Evolutionary conservation across 2,888 invertebrate genomes (phyloP), one percentile per base, ranked within the genome.

Genomic region (Oligia latruncula): DNA sequence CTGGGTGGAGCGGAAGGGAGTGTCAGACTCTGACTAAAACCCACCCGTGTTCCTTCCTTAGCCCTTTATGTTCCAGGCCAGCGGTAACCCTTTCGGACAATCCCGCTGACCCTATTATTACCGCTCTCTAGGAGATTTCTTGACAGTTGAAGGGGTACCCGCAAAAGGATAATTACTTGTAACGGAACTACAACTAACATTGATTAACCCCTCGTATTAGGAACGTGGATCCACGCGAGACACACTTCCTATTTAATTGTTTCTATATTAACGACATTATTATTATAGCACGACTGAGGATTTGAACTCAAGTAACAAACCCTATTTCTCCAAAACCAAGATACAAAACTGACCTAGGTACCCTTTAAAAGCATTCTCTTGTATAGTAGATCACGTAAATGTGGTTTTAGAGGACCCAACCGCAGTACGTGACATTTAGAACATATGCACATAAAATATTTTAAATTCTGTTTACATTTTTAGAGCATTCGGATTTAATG

Each of bases 291-390:
- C n/a, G 4, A 62, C 13, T 2, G 5, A 62, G 46, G 46, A 8
- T 11, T 46, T 46, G 52, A 74, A 75, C 67, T 75, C 6, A 8
- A n/a, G 40, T 29, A 46, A 15, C 8, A 73, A 52, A 4, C 40
- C 29, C 5, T n/a, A n/a, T 5, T 58, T 55, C 29, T 66, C 55
- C 43, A 35, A 68, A 80, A 73, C 78, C 70, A 52, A 60, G 64
- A 64, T 77, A 74, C 71, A 58, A 68, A 78, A 72, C 73, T 80
- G 64, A 66, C 77, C 73, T 71, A 80, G 58, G 62, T 58, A 81
- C 64, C 60, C 40, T 82, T 46, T 86, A 71, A 87, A 89, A 89
- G 89, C 82, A 82, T 87, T 89, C 52, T 78, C 87, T 78, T 87
- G 87, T 89, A 76, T 46, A 64, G 49, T 78, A 79, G 67, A 82